phyloP scores from a whole-genome alignment of 1,140 invertebrate genomes.

The Drosophila pruinosa region DNA sequence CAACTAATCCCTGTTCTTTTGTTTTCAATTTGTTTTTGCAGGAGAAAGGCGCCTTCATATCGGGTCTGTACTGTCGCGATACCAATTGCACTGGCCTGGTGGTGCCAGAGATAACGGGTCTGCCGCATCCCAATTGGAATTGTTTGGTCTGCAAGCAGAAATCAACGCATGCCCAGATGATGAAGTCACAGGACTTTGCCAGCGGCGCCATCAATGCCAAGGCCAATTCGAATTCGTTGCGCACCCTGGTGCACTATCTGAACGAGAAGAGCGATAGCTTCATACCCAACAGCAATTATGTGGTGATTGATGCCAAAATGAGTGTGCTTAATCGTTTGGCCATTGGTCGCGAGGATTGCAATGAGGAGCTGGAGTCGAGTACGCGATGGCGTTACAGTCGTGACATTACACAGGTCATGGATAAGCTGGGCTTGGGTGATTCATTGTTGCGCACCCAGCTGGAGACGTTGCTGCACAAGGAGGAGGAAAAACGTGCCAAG shows the following conservation, averaged over 20 bases:
- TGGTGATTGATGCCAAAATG: conserved; percentile 78
- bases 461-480: conserved; percentile 45
- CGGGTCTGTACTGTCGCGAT: conserved; percentile 75
- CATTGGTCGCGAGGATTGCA: conserved; percentile 66
- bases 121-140: conserved; percentile 80
- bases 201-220: conserved; percentile 76
- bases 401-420: conserved; percentile 82
- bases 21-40: conserved; percentile 5
- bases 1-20: conserved; percentile 13
- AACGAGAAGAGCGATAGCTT: conserved; percentile 76
- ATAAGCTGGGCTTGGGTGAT: conserved; percentile 78
- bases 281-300: conserved; percentile 71
- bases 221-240: conserved; percentile 72
- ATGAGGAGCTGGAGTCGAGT: conserved; percentile 61
- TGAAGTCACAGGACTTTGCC: conserved; percentile 77
- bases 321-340: conserved; percentile 58
- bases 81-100: conserved; percentile 73
- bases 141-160: conserved; percentile 78
- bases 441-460: conserved; percentile 74
- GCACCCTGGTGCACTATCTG: conserved; percentile 68
- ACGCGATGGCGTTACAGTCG: conserved; percentile 71
- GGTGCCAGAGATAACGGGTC: conserved; percentile 70
- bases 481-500: conserved; percentile 65
- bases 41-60: conserved; percentile 77
- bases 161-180: conserved; percentile 76